Base-by-base conservation (phyloP, 2,888 invertebrate genomes). In the Dinocampus coccinellae region DNA sequence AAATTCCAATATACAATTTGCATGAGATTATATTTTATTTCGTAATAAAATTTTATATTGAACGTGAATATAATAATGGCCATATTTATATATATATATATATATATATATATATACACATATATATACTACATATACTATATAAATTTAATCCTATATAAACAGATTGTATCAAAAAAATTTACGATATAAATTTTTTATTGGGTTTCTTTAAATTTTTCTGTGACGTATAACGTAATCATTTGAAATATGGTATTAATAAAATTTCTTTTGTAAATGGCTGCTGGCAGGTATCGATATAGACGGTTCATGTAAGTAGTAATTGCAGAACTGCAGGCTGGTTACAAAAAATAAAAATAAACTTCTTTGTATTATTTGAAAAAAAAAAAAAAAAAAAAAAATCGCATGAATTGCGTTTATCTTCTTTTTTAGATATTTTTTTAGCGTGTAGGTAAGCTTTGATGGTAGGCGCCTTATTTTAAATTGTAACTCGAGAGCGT, bases 281-380 rank as follows among this genome's bases (percentile, higher is more conserved):
- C 86, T 86, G 86, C 87, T 83, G 84, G 80, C 86, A 87, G 86
- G 86, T 88, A 86, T 87, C 86, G 88, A 88, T 85, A 84, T 88
- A 84, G 87, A 87, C 82, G 81, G 84, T 82, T 87, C 88, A 87
- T 88, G 88, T 88, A 88, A 88, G 88, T 88, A 88, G 81, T 76
- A 61, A 73, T 66, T 77, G 76, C 77, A 80, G 81, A 79, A 79
- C n/a, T n/a, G n/a, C 76, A 78, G 81, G 78, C 82, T 83, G 76
- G 71, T 81, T 47, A n/a, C 1, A 16, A 80, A 77, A 76, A 77
- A 78, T 69, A 69, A 3, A 29, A 64, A 61, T n/a, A 63, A 55
- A 55, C 66, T 69, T 66, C 24, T 69, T 57, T 24, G 34, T 53
- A 33, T 47, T 72, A 33, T 33, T 33, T 16, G 16, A 64, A n/a